phyloP scores from a whole-genome alignment of 2,797 vertebrate species.

The Potorous gilbertii region DNA sequence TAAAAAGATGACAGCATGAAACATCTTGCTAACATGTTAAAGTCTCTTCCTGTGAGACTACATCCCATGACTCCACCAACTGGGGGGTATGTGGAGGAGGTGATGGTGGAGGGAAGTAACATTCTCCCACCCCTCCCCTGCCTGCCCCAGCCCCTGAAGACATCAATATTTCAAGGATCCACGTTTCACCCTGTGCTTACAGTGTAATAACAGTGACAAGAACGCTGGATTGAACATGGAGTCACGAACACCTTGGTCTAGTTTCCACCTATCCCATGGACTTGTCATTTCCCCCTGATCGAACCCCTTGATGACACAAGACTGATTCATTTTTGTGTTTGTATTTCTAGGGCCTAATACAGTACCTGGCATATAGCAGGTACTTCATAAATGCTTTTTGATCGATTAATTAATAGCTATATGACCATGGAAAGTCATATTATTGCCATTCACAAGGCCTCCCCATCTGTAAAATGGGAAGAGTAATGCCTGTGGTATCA shows the following conservation, averaged over 20 bases:
- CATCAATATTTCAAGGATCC: neutral
- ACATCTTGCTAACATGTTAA: neutral
- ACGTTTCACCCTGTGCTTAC: neutral
- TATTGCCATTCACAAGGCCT: too few relatives aligned
- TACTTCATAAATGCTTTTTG: neutral
- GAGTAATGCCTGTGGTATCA: too few relatives aligned
- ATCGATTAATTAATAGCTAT: neutral
- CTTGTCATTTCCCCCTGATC: neutral
- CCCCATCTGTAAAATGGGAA: too few relatives aligned
- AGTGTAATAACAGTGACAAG: neutral
- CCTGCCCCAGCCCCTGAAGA: too few relatives aligned
- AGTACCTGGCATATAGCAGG: neutral
- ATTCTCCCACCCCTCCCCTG: neutral
- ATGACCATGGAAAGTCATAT: too few relatives aligned
- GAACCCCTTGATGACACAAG: neutral
- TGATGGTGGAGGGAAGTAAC: neutral
- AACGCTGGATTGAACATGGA: neutral
- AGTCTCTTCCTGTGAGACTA: neutral
- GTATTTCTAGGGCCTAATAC: neutral
- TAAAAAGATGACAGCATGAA: neutral
- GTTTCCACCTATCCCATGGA: neutral
- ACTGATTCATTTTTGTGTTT: neutral
- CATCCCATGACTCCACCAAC: neutral
- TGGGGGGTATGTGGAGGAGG: neutral
- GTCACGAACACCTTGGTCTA: neutral